Base-by-base conservation (phyloP, 2,797 vertebrate species). In the Eulemur coronatus region DNA sequence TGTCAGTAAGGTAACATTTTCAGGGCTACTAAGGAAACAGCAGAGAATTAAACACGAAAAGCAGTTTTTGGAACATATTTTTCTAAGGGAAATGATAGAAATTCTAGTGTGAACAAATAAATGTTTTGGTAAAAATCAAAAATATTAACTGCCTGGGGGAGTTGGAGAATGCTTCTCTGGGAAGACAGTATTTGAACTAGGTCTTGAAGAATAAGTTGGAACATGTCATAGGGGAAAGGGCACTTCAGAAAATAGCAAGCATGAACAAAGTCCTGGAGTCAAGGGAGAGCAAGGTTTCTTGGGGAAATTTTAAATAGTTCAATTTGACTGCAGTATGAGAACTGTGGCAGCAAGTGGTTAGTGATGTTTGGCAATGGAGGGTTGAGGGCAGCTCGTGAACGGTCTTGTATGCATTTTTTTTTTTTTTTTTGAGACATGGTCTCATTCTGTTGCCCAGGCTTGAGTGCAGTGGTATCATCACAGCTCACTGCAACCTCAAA, bases 111-210 rank as follows among this genome's bases (percentile, higher is more conserved):
- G 86, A 93, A 84, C 69, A 80, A 94, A 84, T 81, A 86, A 55
- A 61, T 63, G 24, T 96, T 96, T 84, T 67, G 52, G 72, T 95
- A 86, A 94, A 96, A 97, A 86, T 81, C 52, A 70, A 91, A 94
- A 96, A 69, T 79, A 67, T 80, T 91, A 96, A 59, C 78, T 59
- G 70, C 89, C 82, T 55, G 5, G 22, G 46, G 61, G 28, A 91
- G 50, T 48, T 80, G 79, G 82, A 86, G 63, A 84, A 91, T 50
- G 35, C 38, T 46, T 87, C 28, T 65, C 26, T 20, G 84, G 70
- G 79, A 91, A 89, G 88, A 81, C 35, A 38, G 41, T 41, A 35
- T 76, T 87, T 96, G 70, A 78, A 80, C 7, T 50, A 55, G 35
- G 38, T 89, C 82, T 89, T 52, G 69, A 84, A 35, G 67, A 41